A percentile compares a stretch with the other conserved stretches of the same genome.
These are phyloP conservation scores for Paramormyrops hopkinsi DNA, from an alignment of 2,797 vertebrate species.

Conservation along the genomic window DNA sequence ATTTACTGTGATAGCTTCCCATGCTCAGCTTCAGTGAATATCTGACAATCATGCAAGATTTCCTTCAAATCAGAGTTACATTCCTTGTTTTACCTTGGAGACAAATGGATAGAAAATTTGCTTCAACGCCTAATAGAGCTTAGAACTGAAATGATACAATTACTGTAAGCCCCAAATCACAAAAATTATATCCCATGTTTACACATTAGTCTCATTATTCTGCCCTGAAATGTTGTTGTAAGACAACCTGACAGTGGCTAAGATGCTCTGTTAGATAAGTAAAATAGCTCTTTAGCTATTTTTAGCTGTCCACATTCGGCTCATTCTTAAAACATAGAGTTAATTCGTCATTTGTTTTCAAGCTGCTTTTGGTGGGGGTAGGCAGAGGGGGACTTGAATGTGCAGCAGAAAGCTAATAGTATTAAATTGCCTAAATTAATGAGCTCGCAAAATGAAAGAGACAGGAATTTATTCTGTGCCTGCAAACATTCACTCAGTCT, in stretches of 20 bases:
- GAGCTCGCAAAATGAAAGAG: neutral
- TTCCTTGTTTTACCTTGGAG: neutral
- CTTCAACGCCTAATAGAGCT: neutral
- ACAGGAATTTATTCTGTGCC: neutral
- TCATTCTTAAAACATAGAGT: neutral
- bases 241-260: neutral
- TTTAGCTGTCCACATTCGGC: neutral
- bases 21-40: neutral
- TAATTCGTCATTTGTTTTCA: neutral
- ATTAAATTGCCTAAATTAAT: neutral
- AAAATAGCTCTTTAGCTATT: neutral
- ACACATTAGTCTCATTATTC: neutral
- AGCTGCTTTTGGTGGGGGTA: neutral
- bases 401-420: neutral
- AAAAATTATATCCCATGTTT: neutral
- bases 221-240: neutral
- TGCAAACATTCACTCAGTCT: constrained; percentile 4
- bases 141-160: neutral
- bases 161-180: neutral
- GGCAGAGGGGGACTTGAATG: neutral
- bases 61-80: neutral
- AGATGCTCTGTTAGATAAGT: constrained; percentile 3
- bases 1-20: neutral
- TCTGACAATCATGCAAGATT: neutral
- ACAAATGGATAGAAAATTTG: neutral